Percentiles rank a stretch among this genome's conserved stretches.
These are phyloP conservation scores for Peromyscus californicus DNA, from an alignment of 2,113 vertebrate species.

Conservation along the genomic window DNA sequence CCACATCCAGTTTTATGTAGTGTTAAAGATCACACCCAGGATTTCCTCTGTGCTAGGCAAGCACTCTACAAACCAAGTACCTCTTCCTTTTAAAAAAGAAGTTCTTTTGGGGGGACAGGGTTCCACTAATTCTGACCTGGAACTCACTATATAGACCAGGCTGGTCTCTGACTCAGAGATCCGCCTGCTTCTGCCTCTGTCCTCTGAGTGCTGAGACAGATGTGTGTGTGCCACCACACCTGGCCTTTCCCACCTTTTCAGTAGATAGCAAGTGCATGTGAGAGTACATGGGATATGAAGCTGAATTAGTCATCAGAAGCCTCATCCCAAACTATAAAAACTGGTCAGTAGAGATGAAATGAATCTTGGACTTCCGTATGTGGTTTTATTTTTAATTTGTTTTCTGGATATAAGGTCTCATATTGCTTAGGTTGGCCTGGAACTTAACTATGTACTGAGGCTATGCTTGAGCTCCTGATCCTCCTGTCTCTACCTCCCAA, in stretches of 20 bases:
- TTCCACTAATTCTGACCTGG: neutral
- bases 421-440: neutral
- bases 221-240: neutral
- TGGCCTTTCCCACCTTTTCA: neutral
- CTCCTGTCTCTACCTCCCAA: neutral
- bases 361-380: neutral
- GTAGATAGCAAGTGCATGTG: neutral
- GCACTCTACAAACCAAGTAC: neutral
- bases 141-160: neutral
- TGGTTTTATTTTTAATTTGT: neutral
- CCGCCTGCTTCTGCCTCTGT: neutral
- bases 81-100: neutral
- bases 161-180: neutral
- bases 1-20: neutral
- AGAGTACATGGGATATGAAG: neutral
- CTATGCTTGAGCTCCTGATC: neutral
- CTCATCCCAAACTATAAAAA: neutral
- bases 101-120: neutral
- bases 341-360: neutral
- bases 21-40: neutral
- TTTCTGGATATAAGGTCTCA: neutral
- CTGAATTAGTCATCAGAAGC: constrained; percentile 9
- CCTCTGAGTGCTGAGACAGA: neutral
- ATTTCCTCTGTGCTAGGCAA: neutral
- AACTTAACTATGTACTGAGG: neutral